Percentiles rank a stretch among this genome's conserved stretches.
These are phyloP conservation scores for Asobara japonica DNA, from an alignment of 1,140 invertebrate species.

Conservation along the genomic window DNA sequence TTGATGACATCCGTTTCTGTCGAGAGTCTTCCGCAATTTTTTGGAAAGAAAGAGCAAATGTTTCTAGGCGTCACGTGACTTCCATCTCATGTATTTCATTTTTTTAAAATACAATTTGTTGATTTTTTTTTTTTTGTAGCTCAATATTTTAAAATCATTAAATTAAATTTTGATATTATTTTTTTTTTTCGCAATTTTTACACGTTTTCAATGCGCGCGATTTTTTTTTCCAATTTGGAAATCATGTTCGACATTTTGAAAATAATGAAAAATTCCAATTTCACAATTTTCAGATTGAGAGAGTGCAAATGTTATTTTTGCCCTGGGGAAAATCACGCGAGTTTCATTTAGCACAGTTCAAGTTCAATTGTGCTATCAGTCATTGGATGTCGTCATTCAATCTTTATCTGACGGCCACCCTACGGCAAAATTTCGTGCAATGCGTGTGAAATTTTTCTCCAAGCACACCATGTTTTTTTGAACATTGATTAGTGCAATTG, in stretches of 20 bases:
- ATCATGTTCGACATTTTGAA: too few species aligned
- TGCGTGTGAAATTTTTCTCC: not conserved
- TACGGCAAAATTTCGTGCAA: not conserved
- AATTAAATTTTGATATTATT: not conserved
- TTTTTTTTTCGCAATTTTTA: not conserved
- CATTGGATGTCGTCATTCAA: not conserved
- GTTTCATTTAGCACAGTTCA: not conserved
- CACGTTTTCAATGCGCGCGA: too few species aligned
- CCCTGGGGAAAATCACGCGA: not conserved
- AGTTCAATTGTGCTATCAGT: not conserved
- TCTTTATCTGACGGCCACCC: not conserved
- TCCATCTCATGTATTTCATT: too few species aligned
- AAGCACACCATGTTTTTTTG: not conserved
- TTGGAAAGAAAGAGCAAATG: too few species aligned
- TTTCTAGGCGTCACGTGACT: too few species aligned
- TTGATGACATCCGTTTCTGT: conserved; percentile 4
- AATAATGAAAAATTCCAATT: not conserved
- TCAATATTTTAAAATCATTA: too few species aligned
- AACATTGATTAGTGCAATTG: not conserved
- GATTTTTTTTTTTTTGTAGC: too few species aligned
- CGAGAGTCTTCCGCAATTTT: not conserved
- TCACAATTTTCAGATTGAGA: not conserved
- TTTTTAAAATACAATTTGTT: too few species aligned
- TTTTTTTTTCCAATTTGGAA: too few species aligned
- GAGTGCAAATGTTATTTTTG: not conserved